Evolutionary conservation across 2,888 invertebrate genomes (phyloP), one percentile per base, ranked within the genome.

Genomic region (Drosophila suboccidentalis): DNA sequence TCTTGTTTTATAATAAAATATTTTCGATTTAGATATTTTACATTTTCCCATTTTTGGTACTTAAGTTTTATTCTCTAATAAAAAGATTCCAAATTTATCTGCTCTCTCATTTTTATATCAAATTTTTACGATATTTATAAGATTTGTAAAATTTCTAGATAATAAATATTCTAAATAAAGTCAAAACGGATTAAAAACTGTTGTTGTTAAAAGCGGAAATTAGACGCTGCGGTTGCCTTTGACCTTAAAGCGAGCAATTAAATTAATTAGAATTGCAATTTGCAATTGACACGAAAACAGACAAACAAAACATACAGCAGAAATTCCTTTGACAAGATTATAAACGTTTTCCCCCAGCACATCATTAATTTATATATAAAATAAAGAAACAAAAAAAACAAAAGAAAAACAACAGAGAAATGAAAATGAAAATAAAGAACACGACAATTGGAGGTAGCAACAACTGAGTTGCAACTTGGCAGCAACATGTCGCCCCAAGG

Each of bases 181-280:
- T 36, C 13, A 36, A 13, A 13, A 38, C 2, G 3, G 1, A n/a
- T 2, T 17, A 49, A 62, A 46, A 29, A 8, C 29, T 5, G 9
- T 10, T 41, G 17, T 17, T 17, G 17, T 8, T 5, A 10, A 19
- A 19, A 19, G n/a, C 36, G 13, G 1, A 10, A 13, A 32, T 22
- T n/a, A 32, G 22, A 36, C 34, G 44, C 34, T 44, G 17, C 22
- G 38, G 9, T 36, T 41, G 49, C 53, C 47, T 59, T 47, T 78
- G 82, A 87, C 82, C 80, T 80, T 80, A 80, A 54, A 61, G 59
- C 50, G 50, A 50, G 59, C 82, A 87, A 84, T 84, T 85, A 85
- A 80, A 78, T 62, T 85, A 85, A 87, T 87, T 84, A 78, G 47
- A 84, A 67, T 77, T 77, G 71, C 75, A 78, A 70, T 82, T 87